Evolutionary conservation across 1,140 invertebrate species (phyloP).

Genomic region (Dolichoris vasculosae): DNA sequence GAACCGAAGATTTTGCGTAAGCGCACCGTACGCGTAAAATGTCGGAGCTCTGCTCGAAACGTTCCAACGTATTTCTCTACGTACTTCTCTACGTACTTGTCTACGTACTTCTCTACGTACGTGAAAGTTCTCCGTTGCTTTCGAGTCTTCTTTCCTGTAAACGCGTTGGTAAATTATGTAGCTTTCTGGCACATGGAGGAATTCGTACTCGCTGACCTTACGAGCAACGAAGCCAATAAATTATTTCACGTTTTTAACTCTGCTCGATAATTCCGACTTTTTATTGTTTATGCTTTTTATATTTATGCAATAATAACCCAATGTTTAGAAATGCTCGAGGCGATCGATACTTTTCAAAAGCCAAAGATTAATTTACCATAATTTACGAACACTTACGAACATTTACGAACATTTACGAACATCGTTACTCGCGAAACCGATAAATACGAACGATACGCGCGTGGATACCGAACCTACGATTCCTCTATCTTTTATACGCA

Average conservation of each 20-base stretch:
- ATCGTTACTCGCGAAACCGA: not conserved
- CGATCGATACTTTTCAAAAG: not conserved
- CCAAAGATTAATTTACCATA: not conserved
- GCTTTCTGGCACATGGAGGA: not conserved
- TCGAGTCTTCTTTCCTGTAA: not conserved
- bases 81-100: no score
- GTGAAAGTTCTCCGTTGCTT: constrained; percentile 16
- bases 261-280: not conserved
- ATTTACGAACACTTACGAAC: no score
- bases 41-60: not conserved
- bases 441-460: not conserved
- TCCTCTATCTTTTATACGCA: not conserved
- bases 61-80: not conserved
- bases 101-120: no score
- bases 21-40: not conserved
- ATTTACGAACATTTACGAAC: not conserved
- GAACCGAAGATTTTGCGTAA: not conserved
- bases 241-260: not conserved
- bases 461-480: not conserved
- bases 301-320: not conserved
- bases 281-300: constrained; percentile 1
- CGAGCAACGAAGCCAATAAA: not conserved
- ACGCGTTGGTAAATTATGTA: not conserved
- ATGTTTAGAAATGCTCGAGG: not conserved
- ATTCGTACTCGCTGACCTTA: not conserved